Evolutionary conservation across 2,888 invertebrate genomes (phyloP).

Genomic region (Eupithecia abbreviata): DNA sequence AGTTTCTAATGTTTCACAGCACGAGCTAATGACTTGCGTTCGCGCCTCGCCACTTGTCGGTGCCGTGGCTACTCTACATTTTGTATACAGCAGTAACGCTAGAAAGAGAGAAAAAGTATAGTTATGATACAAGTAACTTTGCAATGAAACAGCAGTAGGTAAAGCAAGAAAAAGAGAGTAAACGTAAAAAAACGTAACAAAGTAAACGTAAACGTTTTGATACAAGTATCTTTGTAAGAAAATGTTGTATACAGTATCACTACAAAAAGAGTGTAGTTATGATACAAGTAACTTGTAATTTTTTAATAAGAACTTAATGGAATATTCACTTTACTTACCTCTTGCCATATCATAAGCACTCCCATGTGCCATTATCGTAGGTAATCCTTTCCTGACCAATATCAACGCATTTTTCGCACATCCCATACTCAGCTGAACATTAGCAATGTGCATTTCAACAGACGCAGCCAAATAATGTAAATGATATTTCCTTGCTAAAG

Average conservation of each 20-base stretch:
- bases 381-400: slow-evolving; percentile 87
- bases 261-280: background rate
- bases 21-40: slow-evolving; percentile 79
- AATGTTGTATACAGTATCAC: too few species aligned
- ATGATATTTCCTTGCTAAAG: slow-evolving; percentile 88
- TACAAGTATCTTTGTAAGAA: too few species aligned
- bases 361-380: slow-evolving; percentile 90
- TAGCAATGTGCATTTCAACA: slow-evolving; percentile 91
- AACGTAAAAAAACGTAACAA: too few species aligned
- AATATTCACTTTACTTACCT: slow-evolving; percentile 69
- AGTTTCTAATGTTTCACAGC: slow-evolving; percentile 85
- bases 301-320: background rate
- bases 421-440: slow-evolving; percentile 89
- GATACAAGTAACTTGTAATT: background rate
- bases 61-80: slow-evolving; percentile 89
- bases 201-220: too few species aligned
- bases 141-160: too few species aligned
- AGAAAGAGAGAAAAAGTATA: background rate
- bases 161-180: too few species aligned
- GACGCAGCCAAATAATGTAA: slow-evolving; percentile 90
- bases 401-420: slow-evolving; percentile 90
- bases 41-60: slow-evolving; percentile 77
- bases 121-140: too few species aligned
- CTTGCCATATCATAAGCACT: slow-evolving; percentile 91
- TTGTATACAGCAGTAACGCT: slow-evolving; percentile 88